Base-by-base conservation (phyloP, 2,797 vertebrate genomes). In the Oceanodroma leucorhoa region DNA sequence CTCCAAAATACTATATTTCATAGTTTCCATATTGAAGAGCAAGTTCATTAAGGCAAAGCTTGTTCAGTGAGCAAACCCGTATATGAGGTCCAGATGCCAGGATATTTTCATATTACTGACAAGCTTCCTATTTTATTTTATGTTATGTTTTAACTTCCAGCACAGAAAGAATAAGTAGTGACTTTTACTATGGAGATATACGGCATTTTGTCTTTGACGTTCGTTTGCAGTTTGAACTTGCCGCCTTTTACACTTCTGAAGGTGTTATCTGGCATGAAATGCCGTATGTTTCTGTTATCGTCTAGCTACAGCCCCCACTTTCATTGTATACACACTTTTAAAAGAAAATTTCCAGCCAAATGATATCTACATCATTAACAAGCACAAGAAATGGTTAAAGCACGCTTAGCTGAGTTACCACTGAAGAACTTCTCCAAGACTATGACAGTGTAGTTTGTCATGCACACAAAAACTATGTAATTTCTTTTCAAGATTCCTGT, bases 381-480 rank as follows among this genome's bases (percentile, higher is more conserved):
- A 82, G 38, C 41, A 71, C n/a, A 83, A 91, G 43, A 87, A 89
- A 65, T 0, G 1, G 57, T 75, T 92, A 78, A 83, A 78, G 65
- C 43, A n/a, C 1, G 2, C 51, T 60, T 73, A 57, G 40, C 41
- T 70, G 43, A 51, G 70, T 78, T 93, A 80, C 72, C n/a, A 41
- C 29, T 45, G n/a, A 77, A 2, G 1, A 87, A 72, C 23, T 17
- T 65, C 72, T 89, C 43, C 50, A 60, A 85, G 48, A 65, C 71
- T 70, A 58, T 94, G 94, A 94, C 81, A 87, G 67, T 4, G 11
- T 41, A 77, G 75, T 90, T 95, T 85, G 81, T 91, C 93, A 95
- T 55, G 67, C 78, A 75, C 45, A 36, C 60, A 83, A 84, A 92
- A 79, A 21, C 36, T 7, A 9, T 43, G 32, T 1, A 2, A 87